Conservation (phyloP, 2,113 vertebrate genomes). For the Ascaphus truei region DNA sequence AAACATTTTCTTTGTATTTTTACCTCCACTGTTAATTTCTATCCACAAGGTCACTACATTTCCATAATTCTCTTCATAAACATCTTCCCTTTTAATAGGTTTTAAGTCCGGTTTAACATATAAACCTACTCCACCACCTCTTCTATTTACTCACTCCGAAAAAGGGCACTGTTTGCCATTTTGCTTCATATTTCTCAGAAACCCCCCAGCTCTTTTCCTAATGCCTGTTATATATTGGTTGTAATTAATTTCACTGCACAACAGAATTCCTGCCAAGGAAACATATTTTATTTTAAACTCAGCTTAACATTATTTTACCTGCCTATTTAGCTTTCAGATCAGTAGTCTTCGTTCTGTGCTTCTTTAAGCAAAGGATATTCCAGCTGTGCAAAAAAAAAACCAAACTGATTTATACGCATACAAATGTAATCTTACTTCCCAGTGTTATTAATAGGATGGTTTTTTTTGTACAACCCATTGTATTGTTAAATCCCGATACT, state of each 20-base stretch:
- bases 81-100: too few species aligned
- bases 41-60: too few species aligned
- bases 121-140: too few species aligned
- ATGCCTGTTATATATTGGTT: slow-evolving; percentile 33
- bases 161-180: too few species aligned
- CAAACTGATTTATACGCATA: slow-evolving; percentile 17
- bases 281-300: slow-evolving; percentile 38
- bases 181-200: slow-evolving; percentile 21
- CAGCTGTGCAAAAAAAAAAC: slow-evolving; percentile 28
- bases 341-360: slow-evolving; percentile 18
- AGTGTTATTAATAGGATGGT: slow-evolving; percentile 5
- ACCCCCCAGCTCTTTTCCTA: neutral
- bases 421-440: slow-evolving; percentile 31
- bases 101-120: too few species aligned
- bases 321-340: slow-evolving; percentile 23
- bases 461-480: slow-evolving; percentile 16
- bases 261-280: slow-evolving; percentile 4
- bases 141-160: too few species aligned
- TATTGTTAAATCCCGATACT: slow-evolving; percentile 20
- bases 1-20: too few species aligned
- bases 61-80: too few species aligned
- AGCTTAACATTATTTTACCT: slow-evolving; percentile 39
- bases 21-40: too few species aligned
- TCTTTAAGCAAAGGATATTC: slow-evolving; percentile 14
- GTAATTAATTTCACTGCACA: slow-evolving; percentile 33